A percentile compares a stretch with the other conserved stretches of the same genome.
Conservation (phyloP, 2,797 vertebrate genomes). For the Parauchenoglanis punctatus region DNA sequence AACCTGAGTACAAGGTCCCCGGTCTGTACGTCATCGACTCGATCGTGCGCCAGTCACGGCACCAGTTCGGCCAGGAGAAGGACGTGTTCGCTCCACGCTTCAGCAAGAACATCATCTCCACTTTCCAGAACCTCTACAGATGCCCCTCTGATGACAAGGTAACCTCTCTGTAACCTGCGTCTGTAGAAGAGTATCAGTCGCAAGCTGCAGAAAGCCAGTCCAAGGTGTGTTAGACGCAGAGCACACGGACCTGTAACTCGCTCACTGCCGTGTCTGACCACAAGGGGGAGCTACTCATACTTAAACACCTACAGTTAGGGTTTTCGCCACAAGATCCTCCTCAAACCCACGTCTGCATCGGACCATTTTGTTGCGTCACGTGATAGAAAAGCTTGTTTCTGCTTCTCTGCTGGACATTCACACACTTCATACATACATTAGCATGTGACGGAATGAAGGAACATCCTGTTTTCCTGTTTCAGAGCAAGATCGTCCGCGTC, state of each 20-base stretch:
- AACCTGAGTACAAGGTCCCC: slow-evolving; percentile 98
- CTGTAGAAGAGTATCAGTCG: neutral
- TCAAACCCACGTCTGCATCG: too few species aligned
- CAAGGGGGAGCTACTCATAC: neutral
- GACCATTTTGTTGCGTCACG: too few species aligned
- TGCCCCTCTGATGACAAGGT: slow-evolving; percentile 98
- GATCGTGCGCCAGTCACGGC: slow-evolving; percentile 96
- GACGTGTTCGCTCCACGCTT: slow-evolving; percentile 98
- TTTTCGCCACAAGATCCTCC: too few species aligned
- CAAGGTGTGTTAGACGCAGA: neutral
- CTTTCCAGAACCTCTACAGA: slow-evolving; percentile 98
- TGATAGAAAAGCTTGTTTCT: too few species aligned
- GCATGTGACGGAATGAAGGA: neutral
- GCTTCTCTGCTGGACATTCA: neutral
- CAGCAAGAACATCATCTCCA: slow-evolving; percentile 97
- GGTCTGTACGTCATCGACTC: slow-evolving; percentile 98
- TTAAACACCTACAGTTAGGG: neutral
- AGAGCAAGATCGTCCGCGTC: slow-evolving; percentile 99
- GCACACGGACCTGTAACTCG: neutral
- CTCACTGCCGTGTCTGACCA: neutral
- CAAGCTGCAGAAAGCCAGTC: neutral
- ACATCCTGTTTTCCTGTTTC: slow-evolving; percentile 52
- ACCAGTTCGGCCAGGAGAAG: slow-evolving; percentile 98
- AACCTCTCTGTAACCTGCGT: slow-evolving; percentile 15
- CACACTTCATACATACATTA: too few species aligned